These are phyloP conservation scores for Delphinapterus leucas DNA, from an alignment of 2,113 vertebrate species.

Conservation along the genomic window DNA sequence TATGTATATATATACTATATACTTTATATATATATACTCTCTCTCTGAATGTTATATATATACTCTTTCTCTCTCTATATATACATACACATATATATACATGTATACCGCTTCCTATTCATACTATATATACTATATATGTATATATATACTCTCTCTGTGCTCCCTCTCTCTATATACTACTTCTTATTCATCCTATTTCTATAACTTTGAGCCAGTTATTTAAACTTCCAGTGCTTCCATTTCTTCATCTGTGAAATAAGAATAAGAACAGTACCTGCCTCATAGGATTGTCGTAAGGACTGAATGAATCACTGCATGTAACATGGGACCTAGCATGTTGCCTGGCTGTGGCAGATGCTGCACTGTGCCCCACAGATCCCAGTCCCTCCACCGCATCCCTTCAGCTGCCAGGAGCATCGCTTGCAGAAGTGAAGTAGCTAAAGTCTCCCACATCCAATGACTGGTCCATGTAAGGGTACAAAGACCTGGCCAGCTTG, in stretches of 20 bases:
- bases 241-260: background rate
- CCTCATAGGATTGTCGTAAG: too few relatives aligned
- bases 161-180: too few relatives aligned
- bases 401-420: background rate
- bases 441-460: background rate
- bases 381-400: background rate
- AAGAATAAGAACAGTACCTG: too few relatives aligned
- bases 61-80: too few relatives aligned
- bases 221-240: too few relatives aligned
- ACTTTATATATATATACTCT: too few relatives aligned
- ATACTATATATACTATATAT: too few relatives aligned
- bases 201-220: background rate
- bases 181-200: background rate
- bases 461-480: background rate
- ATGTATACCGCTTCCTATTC: too few relatives aligned
- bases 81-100: too few relatives aligned
- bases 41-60: too few relatives aligned
- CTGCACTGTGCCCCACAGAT: background rate
- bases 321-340: accelerated
- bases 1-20: too few relatives aligned
- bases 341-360: background rate
- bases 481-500: background rate
- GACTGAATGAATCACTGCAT: background rate
- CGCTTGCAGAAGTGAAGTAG: background rate
- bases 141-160: too few relatives aligned